Percentiles rank a stretch among this genome's conserved stretches.
phyloP scores from a whole-genome alignment of 30 jellyfish, hydroid and myxozoan species.

The Chrysaora quinquecirrha region DNA sequence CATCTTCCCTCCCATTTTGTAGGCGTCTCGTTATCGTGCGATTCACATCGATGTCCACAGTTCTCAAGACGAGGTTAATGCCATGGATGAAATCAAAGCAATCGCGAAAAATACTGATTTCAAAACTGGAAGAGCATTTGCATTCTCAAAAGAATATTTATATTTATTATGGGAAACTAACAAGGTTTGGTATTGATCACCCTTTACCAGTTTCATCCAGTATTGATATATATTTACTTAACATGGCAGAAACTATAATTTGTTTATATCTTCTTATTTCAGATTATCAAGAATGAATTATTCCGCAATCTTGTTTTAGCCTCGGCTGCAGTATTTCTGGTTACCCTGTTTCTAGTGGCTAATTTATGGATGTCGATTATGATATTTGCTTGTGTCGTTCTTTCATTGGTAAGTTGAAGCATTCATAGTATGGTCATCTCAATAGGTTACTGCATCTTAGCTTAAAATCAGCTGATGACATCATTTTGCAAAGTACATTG shows the following conservation, averaged over 20 bases:
- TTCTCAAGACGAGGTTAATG: slow-evolving; percentile 31
- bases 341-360: slow-evolving; percentile 59
- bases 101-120: slow-evolving; percentile 4
- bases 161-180: slow-evolving; percentile 21
- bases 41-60: slow-evolving; percentile 11
- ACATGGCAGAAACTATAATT: no score
- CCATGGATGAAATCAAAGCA: slow-evolving; percentile 39
- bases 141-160: slow-evolving; percentile 13
- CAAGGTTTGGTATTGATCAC: slow-evolving; percentile 1
- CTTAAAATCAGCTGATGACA: no score
- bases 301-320: slow-evolving; percentile 70
- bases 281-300: slow-evolving; percentile 61
- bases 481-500: no score
- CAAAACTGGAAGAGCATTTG: slow-evolving; percentile 26
- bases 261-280: neutral
- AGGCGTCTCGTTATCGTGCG: slow-evolving; percentile 41
- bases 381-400: slow-evolving; percentile 68
- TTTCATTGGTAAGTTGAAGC: slow-evolving; percentile 56
- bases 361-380: slow-evolving; percentile 68
- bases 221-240: no score
- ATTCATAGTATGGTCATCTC: no score
- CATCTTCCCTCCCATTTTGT: no score
- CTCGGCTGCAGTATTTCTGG: slow-evolving; percentile 59
- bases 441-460: no score
- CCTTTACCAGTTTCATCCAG: neutral